Base-by-base conservation (phyloP, 2,113 vertebrate genomes). In the Lepisosteus oculatus region DNA sequence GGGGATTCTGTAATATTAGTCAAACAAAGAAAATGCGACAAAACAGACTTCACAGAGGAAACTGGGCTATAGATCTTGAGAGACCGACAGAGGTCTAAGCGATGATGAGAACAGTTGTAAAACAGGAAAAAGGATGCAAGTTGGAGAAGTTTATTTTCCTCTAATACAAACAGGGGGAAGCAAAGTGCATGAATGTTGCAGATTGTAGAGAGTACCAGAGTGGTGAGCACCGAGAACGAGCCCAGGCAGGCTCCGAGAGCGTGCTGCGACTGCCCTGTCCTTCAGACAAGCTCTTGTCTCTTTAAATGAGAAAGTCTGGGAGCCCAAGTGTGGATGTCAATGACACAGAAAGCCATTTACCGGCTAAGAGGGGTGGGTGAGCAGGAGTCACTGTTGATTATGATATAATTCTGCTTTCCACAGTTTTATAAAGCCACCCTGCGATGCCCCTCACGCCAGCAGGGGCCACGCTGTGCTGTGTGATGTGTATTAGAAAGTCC, bases 401-500 rank as follows among this genome's bases (percentile, higher is more conserved):
- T 83, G 80, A 86, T 81, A 86, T 81, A 81, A 82, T 86, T 86
- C 79, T 73, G 73, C 80, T 77, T 78, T 75, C 74, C 78, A 55
- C 81, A 83, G 87, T 89, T 89, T 89, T 86, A 87, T 73, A 85
- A 84, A 89, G 84, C 72, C 84, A 88, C 83, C 82, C 87, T 55
- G 78, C 76, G 84, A 85, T 86, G 85, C 86, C 91, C 76, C 61
- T 73, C 70, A 72, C 63, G 70, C 81, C 69, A 9, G 74, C 85
- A 80, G 86, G 86, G 81, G 86, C 70, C 89, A 83, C 84, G 81
- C 84, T 72, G 79, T 84, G 80, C 85, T 88, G 81, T 51, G 86
- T 86, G 68, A 74, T 91, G 92, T 93, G 93, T 93, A 93, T 95
- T 92, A 91, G 90, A 94, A 94, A 95, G 92, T 93, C 94, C 94